Base-by-base conservation (phyloP, 2,113 vertebrate species). In the Archocentrus centrarchus region DNA sequence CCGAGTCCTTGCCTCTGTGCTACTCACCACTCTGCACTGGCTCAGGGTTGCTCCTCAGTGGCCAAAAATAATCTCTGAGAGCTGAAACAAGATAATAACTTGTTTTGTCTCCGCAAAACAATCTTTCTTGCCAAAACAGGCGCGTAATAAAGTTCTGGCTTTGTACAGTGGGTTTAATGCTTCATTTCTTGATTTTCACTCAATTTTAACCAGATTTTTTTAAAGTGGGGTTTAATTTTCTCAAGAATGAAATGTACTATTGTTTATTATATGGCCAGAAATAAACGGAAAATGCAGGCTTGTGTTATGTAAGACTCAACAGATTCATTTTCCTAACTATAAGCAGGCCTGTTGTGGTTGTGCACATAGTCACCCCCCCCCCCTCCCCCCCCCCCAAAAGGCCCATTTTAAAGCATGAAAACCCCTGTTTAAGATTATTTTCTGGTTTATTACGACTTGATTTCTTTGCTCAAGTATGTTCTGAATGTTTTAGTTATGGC, bases 21-120 rank as follows among this genome's bases (percentile, higher is more conserved):
- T 53, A 85, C 80, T 85, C 84, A 84, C 53, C 44, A 50, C 50
- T 59, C 59, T 83, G 77, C 76, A 7, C 35, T 6, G 64, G 32
- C 84, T 80, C 80, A 83, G 79, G 32, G 44, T 20, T 77, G 76
- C 61, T 55, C 81, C 44, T 80, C 32, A n/a, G 50, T 5, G 30
- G 90, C 86, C 86, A 90, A 85, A 87, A 90, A 89, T 59, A 87
- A 87, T 60, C 73, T 85, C 79, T 47, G 41, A 79, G 58, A 27
- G 41, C 80, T 79, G 61, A 88, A 88, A 88, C 55, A 59, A 90
- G 82, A 88, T 88, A 82, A 91, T 82, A 59, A 83, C 58, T 82
- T 63, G 14, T 75, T 84, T 88, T 83, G 50, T 79, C 44, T 81
- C 60, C 70, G 47, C 76, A 75, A 78, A 86, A 82, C 80, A 84